These are phyloP conservation scores for Myotis vivesi DNA, from an alignment of 2,797 vertebrate genomes.

Conservation along the genomic window DNA sequence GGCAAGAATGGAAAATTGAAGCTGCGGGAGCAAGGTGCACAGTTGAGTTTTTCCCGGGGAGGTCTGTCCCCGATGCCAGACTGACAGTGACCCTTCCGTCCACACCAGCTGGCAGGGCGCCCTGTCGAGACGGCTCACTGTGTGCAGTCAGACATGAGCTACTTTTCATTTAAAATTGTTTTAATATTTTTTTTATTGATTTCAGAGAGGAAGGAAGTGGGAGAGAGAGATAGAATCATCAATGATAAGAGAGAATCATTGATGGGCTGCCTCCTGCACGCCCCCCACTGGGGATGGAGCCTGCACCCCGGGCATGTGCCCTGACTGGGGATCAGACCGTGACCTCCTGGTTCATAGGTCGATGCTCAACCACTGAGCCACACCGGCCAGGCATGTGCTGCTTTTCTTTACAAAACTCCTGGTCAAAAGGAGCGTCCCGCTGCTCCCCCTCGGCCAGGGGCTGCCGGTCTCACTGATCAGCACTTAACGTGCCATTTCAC, in stretches of 20 bases:
- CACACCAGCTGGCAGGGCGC: accelerated
- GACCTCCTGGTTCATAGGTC: too few species aligned
- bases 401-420: neutral
- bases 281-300: too few species aligned
- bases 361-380: too few species aligned
- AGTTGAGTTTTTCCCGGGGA: neutral
- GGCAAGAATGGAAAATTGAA: neutral
- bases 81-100: accelerated
- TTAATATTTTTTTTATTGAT: too few species aligned
- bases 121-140: accelerated
- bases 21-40: neutral
- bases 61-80: accelerated
- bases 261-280: too few species aligned
- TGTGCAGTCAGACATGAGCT: accelerated
- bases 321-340: too few species aligned
- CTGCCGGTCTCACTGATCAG: neutral
- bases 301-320: too few species aligned
- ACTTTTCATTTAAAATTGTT: too few species aligned
- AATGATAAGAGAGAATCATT: too few species aligned
- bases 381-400: too few species aligned
- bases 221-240: too few species aligned
- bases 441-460: neutral
- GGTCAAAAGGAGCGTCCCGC: neutral
- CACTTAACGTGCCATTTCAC: neutral
- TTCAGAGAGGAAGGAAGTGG: too few species aligned